A percentile compares a stretch with the other conserved stretches of the same genome.
phyloP scores from a whole-genome alignment of 2,888 invertebrate species.

The Cosmopolites sordidus region DNA sequence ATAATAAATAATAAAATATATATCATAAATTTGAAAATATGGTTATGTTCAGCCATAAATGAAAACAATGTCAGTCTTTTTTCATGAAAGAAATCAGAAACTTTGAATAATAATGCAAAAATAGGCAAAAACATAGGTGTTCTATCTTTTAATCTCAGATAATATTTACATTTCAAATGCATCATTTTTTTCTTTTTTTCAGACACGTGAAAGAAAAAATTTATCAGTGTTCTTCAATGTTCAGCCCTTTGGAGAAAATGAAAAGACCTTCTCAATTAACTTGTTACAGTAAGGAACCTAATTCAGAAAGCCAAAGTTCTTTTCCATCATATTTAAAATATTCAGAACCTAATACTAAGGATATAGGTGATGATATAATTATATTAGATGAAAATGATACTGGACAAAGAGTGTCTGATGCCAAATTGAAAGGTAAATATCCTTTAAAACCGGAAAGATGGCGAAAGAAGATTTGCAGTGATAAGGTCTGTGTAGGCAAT shows the following conservation, averaged over 20 bases:
- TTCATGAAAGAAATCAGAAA: no score
- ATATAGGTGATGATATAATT: neutral
- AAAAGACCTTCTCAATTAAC: constrained; percentile 1
- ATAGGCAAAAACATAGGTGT: no score
- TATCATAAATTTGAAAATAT: no score
- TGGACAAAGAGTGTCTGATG: neutral
- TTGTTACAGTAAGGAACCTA: constrained; percentile 2
- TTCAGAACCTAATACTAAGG: neutral
- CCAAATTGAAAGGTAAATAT: neutral
- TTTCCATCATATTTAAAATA: neutral
- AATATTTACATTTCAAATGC: no score
- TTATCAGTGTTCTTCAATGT: neutral
- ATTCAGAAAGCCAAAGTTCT: neutral
- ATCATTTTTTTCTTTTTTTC: neutral
- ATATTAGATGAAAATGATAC: neutral
- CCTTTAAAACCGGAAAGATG: neutral
- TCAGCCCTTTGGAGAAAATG: neutral
- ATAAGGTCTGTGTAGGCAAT: no score
- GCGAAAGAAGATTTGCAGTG: neutral
- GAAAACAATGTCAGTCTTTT: no score
- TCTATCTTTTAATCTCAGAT: no score
- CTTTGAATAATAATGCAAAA: no score
- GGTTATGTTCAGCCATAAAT: no score
- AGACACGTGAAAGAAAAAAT: constrained; percentile 3
- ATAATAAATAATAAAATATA: no score